These are phyloP conservation scores for Oasisia sp. DNA, from an alignment of 2,888 invertebrate species.

Conservation along the genomic window DNA sequence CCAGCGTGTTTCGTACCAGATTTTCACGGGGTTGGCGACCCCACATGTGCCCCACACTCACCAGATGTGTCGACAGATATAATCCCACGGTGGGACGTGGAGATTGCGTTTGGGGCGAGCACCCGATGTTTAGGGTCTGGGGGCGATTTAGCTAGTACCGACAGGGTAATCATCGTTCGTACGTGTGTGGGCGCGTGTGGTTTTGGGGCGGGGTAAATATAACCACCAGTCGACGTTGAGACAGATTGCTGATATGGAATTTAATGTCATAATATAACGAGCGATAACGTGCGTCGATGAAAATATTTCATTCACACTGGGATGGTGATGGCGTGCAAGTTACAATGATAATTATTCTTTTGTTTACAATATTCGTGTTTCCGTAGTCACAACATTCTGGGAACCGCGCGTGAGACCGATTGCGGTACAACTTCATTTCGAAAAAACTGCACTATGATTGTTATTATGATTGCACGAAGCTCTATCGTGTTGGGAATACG, in stretches of 20 bases:
- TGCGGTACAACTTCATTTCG: background rate
- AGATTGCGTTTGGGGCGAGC: slow-evolving; percentile 2
- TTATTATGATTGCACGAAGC: background rate
- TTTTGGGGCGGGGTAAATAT: background rate
- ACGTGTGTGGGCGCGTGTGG: background rate
- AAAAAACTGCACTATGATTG: background rate
- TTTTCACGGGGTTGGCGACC: background rate
- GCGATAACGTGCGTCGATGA: background rate
- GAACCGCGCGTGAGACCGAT: too few species aligned
- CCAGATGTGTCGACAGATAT: slow-evolving; percentile 3
- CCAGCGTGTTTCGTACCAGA: background rate
- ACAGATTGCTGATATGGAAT: background rate
- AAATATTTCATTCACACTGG: background rate
- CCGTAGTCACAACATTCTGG: background rate
- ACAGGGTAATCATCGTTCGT: background rate
- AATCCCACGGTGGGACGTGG: background rate
- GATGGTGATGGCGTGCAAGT: background rate
- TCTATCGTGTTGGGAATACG: too few species aligned
- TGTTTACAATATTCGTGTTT: background rate
- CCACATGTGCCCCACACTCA: background rate
- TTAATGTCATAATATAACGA: background rate
- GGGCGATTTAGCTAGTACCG: background rate
- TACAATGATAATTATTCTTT: background rate
- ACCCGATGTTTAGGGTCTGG: background rate
- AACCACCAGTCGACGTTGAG: background rate